Evolutionary conservation across 2,113 vertebrate species (phyloP).

Genomic region (Lepus europaeus): DNA sequence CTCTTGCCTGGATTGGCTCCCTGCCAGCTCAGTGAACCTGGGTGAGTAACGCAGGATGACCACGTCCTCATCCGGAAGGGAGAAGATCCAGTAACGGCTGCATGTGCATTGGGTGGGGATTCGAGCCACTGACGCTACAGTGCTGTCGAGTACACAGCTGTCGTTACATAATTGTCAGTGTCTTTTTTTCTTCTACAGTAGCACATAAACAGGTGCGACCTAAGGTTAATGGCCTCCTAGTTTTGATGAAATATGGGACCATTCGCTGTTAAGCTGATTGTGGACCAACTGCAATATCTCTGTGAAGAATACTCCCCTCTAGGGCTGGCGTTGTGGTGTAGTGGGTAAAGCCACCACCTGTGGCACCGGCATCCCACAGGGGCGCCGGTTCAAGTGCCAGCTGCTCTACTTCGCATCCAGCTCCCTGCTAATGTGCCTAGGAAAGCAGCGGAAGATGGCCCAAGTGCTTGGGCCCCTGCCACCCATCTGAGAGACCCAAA

Average conservation of each 20-base stretch:
- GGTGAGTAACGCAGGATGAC: not conserved
- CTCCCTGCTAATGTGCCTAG: no score
- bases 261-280: not conserved
- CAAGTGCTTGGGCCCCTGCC: no score
- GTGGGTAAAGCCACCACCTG: no score
- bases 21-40: not conserved
- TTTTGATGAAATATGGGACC: not conserved
- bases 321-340: no score
- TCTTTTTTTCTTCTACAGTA: not conserved
- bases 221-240: not conserved
- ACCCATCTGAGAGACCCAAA: no score
- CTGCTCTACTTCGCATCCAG: no score
- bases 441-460: no score
- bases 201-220: not conserved
- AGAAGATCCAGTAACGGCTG: not conserved
- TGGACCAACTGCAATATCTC: not conserved
- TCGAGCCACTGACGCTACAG: not conserved
- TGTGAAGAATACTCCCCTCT: no score
- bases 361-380: no score
- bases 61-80: not conserved
- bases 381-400: no score
- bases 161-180: not conserved
- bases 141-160: no score
- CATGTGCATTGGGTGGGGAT: not conserved
- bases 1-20: not conserved